Evolutionary conservation across 2,113 vertebrate species (phyloP).

Genomic region (Python bivittatus): DNA sequence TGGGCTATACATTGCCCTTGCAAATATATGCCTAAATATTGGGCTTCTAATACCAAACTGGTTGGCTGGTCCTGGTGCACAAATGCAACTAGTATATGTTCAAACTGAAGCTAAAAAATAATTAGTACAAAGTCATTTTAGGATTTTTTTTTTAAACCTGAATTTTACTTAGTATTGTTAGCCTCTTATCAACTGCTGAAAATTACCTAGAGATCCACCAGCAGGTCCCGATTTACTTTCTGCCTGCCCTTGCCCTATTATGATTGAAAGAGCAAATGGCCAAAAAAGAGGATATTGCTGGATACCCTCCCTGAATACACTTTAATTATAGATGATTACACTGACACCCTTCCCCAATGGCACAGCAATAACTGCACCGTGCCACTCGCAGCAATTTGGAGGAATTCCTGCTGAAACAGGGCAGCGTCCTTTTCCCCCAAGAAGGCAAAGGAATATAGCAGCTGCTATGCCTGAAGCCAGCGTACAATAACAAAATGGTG

Average conservation of each 20-base stretch:
- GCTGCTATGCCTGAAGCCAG: constrained; percentile 19
- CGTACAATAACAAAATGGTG: constrained; percentile 14
- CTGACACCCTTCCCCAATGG: background rate
- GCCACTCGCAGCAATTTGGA: constrained; percentile 21
- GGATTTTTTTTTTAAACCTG: background rate
- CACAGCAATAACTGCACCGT: constrained; percentile 20
- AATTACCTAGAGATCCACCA: background rate
- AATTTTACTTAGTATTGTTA: background rate
- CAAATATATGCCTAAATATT: background rate
- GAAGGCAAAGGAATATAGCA: constrained; percentile 31
- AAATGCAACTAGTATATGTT: background rate
- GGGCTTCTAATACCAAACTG: background rate
- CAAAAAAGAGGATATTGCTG: background rate
- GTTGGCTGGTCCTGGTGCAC: background rate
- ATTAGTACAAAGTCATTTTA: background rate
- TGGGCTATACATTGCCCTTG: background rate
- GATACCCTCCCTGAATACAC: background rate
- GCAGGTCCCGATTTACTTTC: background rate
- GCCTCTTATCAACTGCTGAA: background rate
- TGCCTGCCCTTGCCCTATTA: background rate
- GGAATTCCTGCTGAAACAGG: constrained; percentile 18
- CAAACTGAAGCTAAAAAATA: background rate
- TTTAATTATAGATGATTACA: constrained; percentile 7
- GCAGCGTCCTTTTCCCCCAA: constrained; percentile 20
- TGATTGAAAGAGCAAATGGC: background rate